Conservation (phyloP, 1,140 invertebrate genomes). For the Paracyclopina nana region DNA sequence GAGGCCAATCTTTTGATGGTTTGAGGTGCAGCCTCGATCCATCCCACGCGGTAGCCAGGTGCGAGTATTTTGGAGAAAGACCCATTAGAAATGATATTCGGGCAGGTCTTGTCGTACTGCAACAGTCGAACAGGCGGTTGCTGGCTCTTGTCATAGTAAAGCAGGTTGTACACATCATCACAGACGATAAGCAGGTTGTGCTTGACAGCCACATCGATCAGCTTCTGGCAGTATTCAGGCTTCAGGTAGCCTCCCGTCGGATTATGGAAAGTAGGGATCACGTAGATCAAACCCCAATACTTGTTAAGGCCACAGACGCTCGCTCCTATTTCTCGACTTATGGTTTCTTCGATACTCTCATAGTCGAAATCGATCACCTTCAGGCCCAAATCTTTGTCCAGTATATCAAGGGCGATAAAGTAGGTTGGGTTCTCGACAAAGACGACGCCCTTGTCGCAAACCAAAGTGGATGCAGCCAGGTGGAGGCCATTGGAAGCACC, state of each 20-base stretch:
- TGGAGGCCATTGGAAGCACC: slow-evolving; percentile 41
- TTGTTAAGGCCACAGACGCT: slow-evolving; percentile 23
- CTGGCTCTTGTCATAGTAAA: slow-evolving; percentile 31
- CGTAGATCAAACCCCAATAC: slow-evolving; percentile 41
- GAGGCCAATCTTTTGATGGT: slow-evolving; percentile 27
- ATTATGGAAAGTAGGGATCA: slow-evolving; percentile 43
- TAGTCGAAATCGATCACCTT: slow-evolving; percentile 36
- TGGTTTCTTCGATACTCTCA: slow-evolving; percentile 28
- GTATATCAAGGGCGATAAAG: slow-evolving; percentile 37
- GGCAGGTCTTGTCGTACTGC: slow-evolving; percentile 32
- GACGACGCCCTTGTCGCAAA: slow-evolving; percentile 35
- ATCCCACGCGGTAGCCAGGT: slow-evolving; percentile 40
- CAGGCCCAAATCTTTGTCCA: slow-evolving; percentile 35
- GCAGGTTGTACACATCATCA: slow-evolving; percentile 45
- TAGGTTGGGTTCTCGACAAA: slow-evolving; percentile 47
- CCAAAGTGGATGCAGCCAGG: slow-evolving; percentile 33
- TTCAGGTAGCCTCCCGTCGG: slow-evolving; percentile 35
- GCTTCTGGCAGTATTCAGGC: slow-evolving; percentile 28
- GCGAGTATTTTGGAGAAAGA: slow-evolving; percentile 44
- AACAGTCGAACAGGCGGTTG: slow-evolving; percentile 32
- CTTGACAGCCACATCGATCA: slow-evolving; percentile 35
- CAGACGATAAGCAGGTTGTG: slow-evolving; percentile 36
- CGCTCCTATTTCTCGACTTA: slow-evolving; percentile 23
- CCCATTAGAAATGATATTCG: slow-evolving; percentile 40
- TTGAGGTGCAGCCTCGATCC: slow-evolving; percentile 37